Evolutionary conservation across 2,888 invertebrate genomes (phyloP), one percentile per base, ranked within the genome.

Genomic region (Drosophila picticornis): DNA sequence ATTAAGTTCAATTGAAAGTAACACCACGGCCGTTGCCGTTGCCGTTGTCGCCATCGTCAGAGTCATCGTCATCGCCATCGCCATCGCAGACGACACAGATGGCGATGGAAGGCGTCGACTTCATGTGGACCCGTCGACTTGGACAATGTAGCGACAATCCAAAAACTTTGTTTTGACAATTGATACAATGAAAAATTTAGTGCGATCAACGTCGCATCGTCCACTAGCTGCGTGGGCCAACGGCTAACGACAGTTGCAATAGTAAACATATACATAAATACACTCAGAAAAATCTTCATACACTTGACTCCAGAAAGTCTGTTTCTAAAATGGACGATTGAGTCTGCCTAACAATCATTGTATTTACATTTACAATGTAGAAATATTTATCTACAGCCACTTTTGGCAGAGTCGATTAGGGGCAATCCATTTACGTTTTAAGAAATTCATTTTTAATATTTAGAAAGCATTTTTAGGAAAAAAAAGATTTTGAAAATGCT

Each of bases 1-100:
- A 92, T 92, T 92, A 92, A 93, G 91, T 91, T 90, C 93, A 92
- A 92, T 93, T 92, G 92, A 90, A 85, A 90, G 90, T 81, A 89
- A 91, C 88, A 92, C 82, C 88, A 88, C 68, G 75, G 73, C 70
- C 62, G 90, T 61, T 65, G 75, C 66, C 63, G 57, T 50, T 55
- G 38, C 29, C 48, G 56, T 22, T 50, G 52, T 60, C 60, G 55
- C 27, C 34, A n/a, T 67, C 60, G 52, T 38, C 62, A 40, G 70
- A 57, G 51, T 52, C 34, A 55, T 22, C 65, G 38, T 27, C 50
- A 50, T 64, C 55, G 59, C 56, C 58, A n/a, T 63, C 63, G 22
- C 16, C 36, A 19, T 32, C 65, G 43, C 19, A 31, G 31, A 31
- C 31, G 31, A 31, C 31, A 31, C 31, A 31, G 31, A 31, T 31